phyloP scores from a whole-genome alignment of 1,140 invertebrate genomes.

The Lethocerus indicus region DNA sequence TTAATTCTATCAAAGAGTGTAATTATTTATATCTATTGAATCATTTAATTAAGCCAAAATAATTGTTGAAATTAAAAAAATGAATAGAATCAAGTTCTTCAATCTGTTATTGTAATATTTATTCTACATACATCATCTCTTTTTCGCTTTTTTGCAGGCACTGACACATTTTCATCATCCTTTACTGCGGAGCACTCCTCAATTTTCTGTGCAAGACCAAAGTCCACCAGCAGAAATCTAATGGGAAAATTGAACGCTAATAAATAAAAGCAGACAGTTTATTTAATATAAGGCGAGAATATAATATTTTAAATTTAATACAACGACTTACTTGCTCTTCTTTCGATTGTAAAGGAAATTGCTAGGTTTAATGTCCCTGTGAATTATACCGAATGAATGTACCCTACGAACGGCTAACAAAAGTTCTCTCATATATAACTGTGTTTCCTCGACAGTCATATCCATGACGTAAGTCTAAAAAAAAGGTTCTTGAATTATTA shows the following conservation, averaged over 20 bases:
- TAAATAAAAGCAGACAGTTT: not conserved
- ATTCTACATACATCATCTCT: slow-evolving; percentile 22
- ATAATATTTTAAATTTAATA: not conserved
- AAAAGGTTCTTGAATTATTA: not conserved
- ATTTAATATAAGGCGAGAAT: not conserved
- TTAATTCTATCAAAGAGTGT: too few species aligned
- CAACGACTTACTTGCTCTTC: slow-evolving; percentile 42
- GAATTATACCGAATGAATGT: slow-evolving; percentile 73
- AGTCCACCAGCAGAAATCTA: slow-evolving; percentile 67
- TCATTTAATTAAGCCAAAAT: too few species aligned
- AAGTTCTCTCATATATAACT: slow-evolving; percentile 67
- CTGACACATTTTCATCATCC: not conserved
- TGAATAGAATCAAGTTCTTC: not conserved
- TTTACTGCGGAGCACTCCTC: slow-evolving; percentile 1
- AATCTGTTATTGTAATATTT: not conserved
- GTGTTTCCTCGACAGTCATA: slow-evolving; percentile 52
- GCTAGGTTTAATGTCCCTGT: slow-evolving; percentile 83
- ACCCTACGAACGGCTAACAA: slow-evolving; percentile 60
- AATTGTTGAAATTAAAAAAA: not conserved
- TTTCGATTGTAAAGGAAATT: slow-evolving; percentile 77
- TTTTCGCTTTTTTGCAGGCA: slow-evolving; percentile 20
- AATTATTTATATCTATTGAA: too few species aligned
- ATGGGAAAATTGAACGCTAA: slow-evolving; percentile 2
- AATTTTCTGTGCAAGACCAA: slow-evolving; percentile 62
- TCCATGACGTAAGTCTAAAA: slow-evolving; percentile 56